A percentile compares a stretch with the other conserved stretches of the same genome.
Evolutionary conservation across 1,140 invertebrate genomes (phyloP).

Genomic region (Wasmannia auropunctata): DNA sequence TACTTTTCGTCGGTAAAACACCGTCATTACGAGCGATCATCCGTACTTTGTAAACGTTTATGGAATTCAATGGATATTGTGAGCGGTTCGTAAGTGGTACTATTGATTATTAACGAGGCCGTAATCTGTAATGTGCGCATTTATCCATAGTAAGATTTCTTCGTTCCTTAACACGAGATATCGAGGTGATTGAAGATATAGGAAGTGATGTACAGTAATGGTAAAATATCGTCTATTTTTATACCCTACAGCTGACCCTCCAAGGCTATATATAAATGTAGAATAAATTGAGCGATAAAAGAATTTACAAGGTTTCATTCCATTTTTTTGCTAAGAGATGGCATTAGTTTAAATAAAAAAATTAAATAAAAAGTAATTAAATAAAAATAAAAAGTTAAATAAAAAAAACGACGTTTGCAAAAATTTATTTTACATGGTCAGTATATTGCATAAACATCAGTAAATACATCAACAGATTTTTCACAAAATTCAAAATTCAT

Average conservation of each 20-base stretch:
- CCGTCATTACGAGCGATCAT: slow-evolving; percentile 18
- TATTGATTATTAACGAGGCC: slow-evolving; percentile 14
- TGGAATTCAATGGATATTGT: background rate
- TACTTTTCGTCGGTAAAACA: background rate
- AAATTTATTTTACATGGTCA: background rate
- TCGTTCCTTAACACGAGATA: background rate
- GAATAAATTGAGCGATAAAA: background rate
- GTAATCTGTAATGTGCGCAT: background rate
- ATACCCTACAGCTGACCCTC: background rate
- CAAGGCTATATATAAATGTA: background rate
- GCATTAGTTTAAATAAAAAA: too few species aligned
- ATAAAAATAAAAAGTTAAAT: background rate
- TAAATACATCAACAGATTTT: too few species aligned
- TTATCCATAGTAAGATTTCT: background rate
- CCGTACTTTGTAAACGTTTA: slow-evolving; percentile 20
- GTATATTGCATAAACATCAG: background rate
- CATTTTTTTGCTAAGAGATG: too few species aligned
- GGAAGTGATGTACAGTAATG: background rate
- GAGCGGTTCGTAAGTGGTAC: background rate
- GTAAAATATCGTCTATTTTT: background rate
- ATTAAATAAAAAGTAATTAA: background rate
- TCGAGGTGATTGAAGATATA: background rate
- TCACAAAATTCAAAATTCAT: too few species aligned
- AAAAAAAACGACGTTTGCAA: background rate
- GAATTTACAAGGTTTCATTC: too few species aligned